Evolutionary conservation across 2,113 vertebrate species (phyloP).

Genomic region (Rutilus rutilus): DNA sequence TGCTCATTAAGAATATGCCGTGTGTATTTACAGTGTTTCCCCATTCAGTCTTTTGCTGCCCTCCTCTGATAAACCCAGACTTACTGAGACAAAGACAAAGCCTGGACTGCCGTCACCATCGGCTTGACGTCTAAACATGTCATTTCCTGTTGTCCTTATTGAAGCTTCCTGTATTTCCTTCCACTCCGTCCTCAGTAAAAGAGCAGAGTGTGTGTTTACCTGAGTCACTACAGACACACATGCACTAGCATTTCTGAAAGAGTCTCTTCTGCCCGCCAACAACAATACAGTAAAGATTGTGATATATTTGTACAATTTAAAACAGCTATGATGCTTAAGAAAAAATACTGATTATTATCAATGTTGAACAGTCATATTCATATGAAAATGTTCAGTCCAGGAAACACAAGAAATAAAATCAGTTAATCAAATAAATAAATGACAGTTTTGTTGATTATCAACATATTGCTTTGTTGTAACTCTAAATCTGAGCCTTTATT

Average conservation of each 20-base stretch:
- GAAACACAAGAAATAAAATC: no score
- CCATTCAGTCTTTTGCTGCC: background rate
- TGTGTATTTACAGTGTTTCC: background rate
- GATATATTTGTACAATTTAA: background rate
- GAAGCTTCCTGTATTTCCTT: slow-evolving; percentile 56
- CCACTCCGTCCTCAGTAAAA: background rate
- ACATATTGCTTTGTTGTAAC: no score
- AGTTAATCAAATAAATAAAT: no score
- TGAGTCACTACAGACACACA: background rate
- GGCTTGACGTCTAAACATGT: slow-evolving; percentile 70
- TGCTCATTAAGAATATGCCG: background rate
- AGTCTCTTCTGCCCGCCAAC: background rate
- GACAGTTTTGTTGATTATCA: no score
- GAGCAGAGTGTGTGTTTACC: background rate
- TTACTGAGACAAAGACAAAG: slow-evolving; percentile 59
- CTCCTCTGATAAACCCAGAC: background rate
- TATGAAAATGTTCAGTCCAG: no score
- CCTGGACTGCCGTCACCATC: slow-evolving; percentile 61
- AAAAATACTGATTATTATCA: background rate
- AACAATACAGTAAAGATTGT: background rate
- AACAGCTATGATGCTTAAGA: background rate
- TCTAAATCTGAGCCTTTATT: no score
- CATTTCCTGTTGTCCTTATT: slow-evolving; percentile 71
- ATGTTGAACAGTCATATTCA: background rate
- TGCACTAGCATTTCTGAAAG: background rate